These are phyloP conservation scores for Scelioninae gen. 1 DNA, from an alignment of 2,888 invertebrate species.

Conservation along the genomic window DNA sequence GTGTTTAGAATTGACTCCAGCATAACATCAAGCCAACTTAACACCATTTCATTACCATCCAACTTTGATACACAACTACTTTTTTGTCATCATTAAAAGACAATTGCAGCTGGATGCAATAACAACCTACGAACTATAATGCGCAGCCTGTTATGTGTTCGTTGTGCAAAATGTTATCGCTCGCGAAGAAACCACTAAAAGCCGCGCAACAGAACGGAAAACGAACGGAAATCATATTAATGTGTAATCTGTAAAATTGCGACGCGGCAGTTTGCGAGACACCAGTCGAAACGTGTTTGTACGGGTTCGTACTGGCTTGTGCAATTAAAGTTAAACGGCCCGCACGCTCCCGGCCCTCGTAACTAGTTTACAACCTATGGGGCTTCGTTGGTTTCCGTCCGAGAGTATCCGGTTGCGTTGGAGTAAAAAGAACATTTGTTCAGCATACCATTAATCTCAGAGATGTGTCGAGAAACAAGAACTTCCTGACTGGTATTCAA, in stretches of 20 bases:
- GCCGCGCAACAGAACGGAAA: slow-evolving; percentile 45
- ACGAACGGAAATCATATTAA: slow-evolving; percentile 73
- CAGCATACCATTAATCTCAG: slow-evolving; percentile 5
- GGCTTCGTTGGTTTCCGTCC: slow-evolving; percentile 74
- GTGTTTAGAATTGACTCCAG: no score
- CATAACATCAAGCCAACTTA: no score
- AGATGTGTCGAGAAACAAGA: not conserved
- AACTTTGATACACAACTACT: no score
- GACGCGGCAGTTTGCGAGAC: slow-evolving; percentile 70
- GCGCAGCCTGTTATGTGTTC: no score
- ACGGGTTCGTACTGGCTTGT: slow-evolving; percentile 81
- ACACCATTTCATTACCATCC: no score
- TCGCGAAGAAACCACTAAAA: no score
- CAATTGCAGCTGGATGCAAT: no score
- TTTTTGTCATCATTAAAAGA: no score
- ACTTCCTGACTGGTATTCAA: not conserved
- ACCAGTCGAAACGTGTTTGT: slow-evolving; percentile 73
- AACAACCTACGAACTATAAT: no score
- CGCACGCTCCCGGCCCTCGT: slow-evolving; percentile 69
- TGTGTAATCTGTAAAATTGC: slow-evolving; percentile 77
- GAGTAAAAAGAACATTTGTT: not conserved
- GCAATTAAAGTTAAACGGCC: slow-evolving; percentile 82
- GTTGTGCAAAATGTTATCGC: no score
- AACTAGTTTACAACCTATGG: slow-evolving; percentile 77
- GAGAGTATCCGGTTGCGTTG: slow-evolving; percentile 41